Conservation (phyloP, 2,797 vertebrate species). For the Typhlichthys subterraneus region DNA sequence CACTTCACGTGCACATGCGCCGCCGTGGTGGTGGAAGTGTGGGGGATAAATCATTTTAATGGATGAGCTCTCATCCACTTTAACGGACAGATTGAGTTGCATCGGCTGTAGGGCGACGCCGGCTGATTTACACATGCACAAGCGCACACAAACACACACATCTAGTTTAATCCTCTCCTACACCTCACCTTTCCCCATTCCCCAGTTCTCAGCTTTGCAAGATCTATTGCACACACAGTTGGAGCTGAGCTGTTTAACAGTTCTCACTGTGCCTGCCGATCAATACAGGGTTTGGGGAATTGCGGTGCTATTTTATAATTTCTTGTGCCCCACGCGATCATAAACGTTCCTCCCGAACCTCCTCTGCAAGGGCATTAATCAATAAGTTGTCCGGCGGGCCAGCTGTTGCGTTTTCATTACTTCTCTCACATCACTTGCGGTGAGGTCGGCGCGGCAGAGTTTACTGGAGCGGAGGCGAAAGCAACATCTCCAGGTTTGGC, state of each 20-base stretch:
- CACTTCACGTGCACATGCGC: constrained; percentile 8
- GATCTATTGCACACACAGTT: constrained; percentile 29
- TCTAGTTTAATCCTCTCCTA: background rate
- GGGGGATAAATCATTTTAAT: constrained; percentile 14
- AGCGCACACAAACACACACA: background rate
- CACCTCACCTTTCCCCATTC: background rate
- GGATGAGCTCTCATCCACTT: constrained; percentile 21
- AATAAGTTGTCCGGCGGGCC: constrained; percentile 59
- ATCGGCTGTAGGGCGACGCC: constrained; percentile 8
- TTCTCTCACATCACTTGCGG: constrained; percentile 62
- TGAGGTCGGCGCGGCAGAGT: constrained; percentile 52
- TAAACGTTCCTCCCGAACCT: constrained; percentile 71
- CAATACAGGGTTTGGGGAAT: constrained; percentile 53
- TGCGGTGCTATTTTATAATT: constrained; percentile 58
- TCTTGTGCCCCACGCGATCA: constrained; percentile 64
- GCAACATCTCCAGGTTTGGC: constrained; percentile 32
- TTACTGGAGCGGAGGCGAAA: constrained; percentile 38
- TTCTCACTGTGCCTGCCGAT: constrained; percentile 49
- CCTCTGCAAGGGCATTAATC: constrained; percentile 61
- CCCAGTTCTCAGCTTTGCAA: background rate
- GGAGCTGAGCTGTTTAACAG: constrained; percentile 47
- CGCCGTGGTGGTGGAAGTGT: constrained; percentile 8
- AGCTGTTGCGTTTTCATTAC: constrained; percentile 73
- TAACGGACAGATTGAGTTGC: constrained; percentile 24
- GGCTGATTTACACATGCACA: background rate